Base-by-base conservation (phyloP, 1,140 invertebrate genomes). In the Drosophila arizonae region DNA sequence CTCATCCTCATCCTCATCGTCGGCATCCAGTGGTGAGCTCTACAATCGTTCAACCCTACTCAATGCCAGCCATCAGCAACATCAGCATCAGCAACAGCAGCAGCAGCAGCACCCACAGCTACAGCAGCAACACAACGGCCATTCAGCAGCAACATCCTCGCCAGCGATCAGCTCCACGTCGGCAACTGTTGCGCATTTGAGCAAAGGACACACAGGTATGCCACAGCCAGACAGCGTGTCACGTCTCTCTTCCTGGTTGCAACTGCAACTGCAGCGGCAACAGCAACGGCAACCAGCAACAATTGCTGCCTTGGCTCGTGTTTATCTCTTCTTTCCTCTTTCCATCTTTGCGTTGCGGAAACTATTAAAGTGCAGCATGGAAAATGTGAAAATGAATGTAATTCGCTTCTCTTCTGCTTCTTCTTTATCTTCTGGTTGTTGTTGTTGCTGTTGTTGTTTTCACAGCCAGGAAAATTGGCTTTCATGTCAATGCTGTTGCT, bases 341-440 rank as follows among this genome's bases (percentile, higher is more conserved):
- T 50, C 11, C 48, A 9, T n/a, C 36, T 45, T 67, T 54, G 74
- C 63, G 3, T 72, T 86, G 79, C 77, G 79, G 81, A 85, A 85
- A 85, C 81, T 85, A 80, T 85, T 85, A 77, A 80, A 66, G 62
- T 52, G 78, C 75, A 72, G 67, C 75, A 75, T 78, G 68, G 64
- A 81, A 87, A 86, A 86, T 86, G 81, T 81, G 81, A 86, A 86
- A 87, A 87, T 87, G 78, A 81, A 87, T 73, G 77, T 72, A 86
- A 81, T 78, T 78, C 75, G 48, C 48, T 71, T 65, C 71, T 73
- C 54, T 15, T 58, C 36, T 39, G 2, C 36, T 39, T 39, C 36
- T 11, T 13, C 36, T 39, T 39, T 10, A 0, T 39, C 36, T 39
- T 10, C 3, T 30, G 36, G 39, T 21, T 57, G 48, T 46, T 58